A percentile compares a stretch with the other conserved stretches of the same genome.
Evolutionary conservation across 2,113 vertebrate genomes (phyloP).

Genomic region (Trachemys scripta): DNA sequence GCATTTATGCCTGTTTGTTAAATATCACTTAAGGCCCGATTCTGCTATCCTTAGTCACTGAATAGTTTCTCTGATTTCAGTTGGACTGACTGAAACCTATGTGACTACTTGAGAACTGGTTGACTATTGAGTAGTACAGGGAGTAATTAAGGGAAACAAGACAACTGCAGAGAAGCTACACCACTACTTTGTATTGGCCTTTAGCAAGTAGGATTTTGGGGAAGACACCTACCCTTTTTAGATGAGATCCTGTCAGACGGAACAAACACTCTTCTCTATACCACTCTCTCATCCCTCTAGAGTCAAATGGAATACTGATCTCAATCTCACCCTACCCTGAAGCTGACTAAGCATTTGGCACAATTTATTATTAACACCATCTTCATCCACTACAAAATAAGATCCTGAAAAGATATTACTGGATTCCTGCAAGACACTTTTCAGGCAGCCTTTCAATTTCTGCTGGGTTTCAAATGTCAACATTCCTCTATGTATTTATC

Average conservation of each 20-base stretch:
- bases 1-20: not conserved
- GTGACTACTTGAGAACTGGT: not conserved
- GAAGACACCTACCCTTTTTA: not conserved
- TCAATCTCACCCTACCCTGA: not conserved
- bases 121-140: not conserved
- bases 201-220: not conserved
- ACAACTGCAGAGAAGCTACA: not conserved
- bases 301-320: not conserved
- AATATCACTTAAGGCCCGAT: not conserved
- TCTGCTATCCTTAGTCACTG: not conserved
- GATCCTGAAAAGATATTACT: not conserved
- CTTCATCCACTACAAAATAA: not conserved
- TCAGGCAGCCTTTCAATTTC: not conserved
- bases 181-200: not conserved
- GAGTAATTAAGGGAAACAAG: not conserved
- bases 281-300: not conserved
- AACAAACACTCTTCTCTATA: not conserved
- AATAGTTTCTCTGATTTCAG: not conserved
- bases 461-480: not conserved
- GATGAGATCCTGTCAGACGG: not conserved
- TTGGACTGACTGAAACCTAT: not conserved
- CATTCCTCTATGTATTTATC: not conserved
- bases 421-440: not conserved
- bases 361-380: not conserved
- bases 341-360: not conserved